Base-by-base conservation (phyloP, 1,140 invertebrate species). In the Listronotus bonariensis region DNA sequence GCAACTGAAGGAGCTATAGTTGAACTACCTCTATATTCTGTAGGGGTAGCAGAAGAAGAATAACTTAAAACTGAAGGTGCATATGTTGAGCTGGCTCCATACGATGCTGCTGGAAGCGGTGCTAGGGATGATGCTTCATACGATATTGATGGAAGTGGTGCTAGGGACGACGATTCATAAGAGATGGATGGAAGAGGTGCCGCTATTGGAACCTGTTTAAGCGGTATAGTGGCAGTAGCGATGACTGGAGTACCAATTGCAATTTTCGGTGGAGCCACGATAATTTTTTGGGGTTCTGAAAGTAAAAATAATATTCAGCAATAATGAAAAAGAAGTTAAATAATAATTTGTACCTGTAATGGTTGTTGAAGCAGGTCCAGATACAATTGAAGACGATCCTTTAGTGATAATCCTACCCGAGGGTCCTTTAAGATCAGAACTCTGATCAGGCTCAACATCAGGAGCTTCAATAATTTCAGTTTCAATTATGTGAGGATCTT, bases 321-420 rank as follows among this genome's bases (percentile, higher is more conserved):
- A n/a, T 54, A 54, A 34, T n/a, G 6, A 55, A 55, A 26, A 12
- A 11, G 36, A 34, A 9, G 4, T 31, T 38, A n/a, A 11, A 56
- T 20, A n/a, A 53, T 4, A 34, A 4, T 34, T 46, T 7, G 48
- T 66, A 72, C 74, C 70, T 65, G 73, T 69, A 40, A 76, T 72
- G 26, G 74, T 76, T 9, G 72, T 76, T 20, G 74, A 76, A 40
- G 74, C 70, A 38, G 74, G 74, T 7, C 74, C 74, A 53, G 74
- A 70, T 8, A 76, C 56, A 18, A 76, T 68, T 9, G 72, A 73
- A 52, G 69, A 54, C 1, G 72, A 74, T 20, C 74, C 74, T 52
- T 70, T 68, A 0, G 72, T 74, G 15, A 69, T 71, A 61, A 76
- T 74, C 15, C 68, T 69, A 54, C 74, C 74, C 46, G 74, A 76